Percentiles rank a stretch among this genome's conserved stretches.
Conservation (phyloP, 2,888 invertebrate species). For the Lutraria lutraria region DNA sequence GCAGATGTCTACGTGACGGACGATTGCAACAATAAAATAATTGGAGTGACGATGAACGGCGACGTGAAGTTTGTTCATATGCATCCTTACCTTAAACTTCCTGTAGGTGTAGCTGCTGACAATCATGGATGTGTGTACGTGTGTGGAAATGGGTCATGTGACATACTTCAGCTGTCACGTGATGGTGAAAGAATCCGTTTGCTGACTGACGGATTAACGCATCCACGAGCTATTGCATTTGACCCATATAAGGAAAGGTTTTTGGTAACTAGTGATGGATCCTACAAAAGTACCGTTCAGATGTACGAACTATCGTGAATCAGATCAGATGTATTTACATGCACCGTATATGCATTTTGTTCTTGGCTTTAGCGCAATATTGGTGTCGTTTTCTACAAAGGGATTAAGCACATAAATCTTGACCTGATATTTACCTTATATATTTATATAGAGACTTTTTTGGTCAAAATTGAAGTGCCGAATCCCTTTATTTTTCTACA, state of each 20-base stretch:
- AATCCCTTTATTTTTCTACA: too few species aligned
- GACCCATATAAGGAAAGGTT: conserved; percentile 67
- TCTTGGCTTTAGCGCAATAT: neutral
- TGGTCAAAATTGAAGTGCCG: neutral
- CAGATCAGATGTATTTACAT: neutral
- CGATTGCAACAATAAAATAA: conserved; percentile 67
- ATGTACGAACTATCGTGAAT: conserved; percentile 52
- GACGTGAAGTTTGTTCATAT: conserved; percentile 60
- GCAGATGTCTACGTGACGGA: conserved; percentile 69
- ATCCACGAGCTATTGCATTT: conserved; percentile 69
- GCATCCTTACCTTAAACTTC: conserved; percentile 62
- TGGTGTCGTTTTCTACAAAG: neutral
- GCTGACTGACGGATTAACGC: conserved; percentile 63
- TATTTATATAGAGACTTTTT: too few species aligned
- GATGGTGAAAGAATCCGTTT: conserved; percentile 65
- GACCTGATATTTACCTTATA: too few species aligned
- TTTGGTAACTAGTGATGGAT: conserved; percentile 68
- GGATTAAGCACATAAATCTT: too few species aligned
- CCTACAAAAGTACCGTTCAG: conserved; percentile 67
- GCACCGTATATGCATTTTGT: neutral
- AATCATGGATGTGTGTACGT: conserved; percentile 70
- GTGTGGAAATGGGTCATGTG: conserved; percentile 71
- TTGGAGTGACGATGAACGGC: conserved; percentile 65
- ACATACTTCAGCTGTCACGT: conserved; percentile 65
- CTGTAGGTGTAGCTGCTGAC: conserved; percentile 67